These are phyloP conservation scores for Andrena fulva DNA, from an alignment of 2,888 invertebrate species.

Conservation along the genomic window DNA sequence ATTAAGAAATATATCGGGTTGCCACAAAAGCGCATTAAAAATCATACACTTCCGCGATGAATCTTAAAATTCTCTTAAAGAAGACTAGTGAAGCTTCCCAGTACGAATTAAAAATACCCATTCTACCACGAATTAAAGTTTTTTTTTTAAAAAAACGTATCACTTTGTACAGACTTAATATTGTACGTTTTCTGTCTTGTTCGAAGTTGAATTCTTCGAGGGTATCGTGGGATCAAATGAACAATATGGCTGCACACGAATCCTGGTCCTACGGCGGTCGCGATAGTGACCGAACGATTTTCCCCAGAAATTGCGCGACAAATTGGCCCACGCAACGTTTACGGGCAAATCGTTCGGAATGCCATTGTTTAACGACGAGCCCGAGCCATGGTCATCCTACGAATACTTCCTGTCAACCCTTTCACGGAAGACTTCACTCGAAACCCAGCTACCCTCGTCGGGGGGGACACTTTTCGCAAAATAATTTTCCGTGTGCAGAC, in stretches of 20 bases:
- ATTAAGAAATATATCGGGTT: too few species aligned
- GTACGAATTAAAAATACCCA: too few species aligned
- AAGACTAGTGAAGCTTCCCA: too few species aligned
- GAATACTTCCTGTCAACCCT: slow-evolving; percentile 77
- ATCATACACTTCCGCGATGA: too few species aligned
- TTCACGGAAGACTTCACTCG: slow-evolving; percentile 75
- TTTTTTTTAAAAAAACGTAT: background rate
- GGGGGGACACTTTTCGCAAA: slow-evolving; percentile 44
- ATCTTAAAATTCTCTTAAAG: too few species aligned
- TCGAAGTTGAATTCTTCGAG: slow-evolving; percentile 19
- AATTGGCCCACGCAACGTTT: slow-evolving; percentile 81
- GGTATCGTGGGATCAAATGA: slow-evolving; percentile 54
- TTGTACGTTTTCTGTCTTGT: background rate
- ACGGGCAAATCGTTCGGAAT: slow-evolving; percentile 83
- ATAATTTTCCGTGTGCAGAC: slow-evolving; percentile 46
- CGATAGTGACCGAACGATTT: slow-evolving; percentile 82
- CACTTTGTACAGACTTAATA: background rate
- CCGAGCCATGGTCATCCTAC: slow-evolving; percentile 80
- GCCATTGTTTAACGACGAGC: slow-evolving; percentile 82
- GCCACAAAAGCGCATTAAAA: too few species aligned
- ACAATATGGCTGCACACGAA: slow-evolving; percentile 61
- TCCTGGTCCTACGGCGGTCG: slow-evolving; percentile 44
- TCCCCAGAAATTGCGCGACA: slow-evolving; percentile 84
- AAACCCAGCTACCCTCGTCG: slow-evolving; percentile 38
- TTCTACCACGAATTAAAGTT: too few species aligned